Evolutionary conservation across 2,113 vertebrate genomes (phyloP).

Genomic region (Tapirus terrestris): DNA sequence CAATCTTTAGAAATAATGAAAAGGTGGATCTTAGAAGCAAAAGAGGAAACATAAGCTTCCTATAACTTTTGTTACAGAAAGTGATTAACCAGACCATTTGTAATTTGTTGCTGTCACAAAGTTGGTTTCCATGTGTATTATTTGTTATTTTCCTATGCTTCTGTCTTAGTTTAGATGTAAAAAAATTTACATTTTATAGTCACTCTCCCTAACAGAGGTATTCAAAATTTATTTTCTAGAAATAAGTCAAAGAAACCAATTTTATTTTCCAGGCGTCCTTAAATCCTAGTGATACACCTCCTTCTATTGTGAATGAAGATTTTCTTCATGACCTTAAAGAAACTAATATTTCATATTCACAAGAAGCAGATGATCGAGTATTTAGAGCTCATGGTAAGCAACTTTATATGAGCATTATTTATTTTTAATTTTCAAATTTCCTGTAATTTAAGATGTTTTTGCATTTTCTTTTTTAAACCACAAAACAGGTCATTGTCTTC

Average conservation of each 20-base stretch:
- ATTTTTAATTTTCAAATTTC: conserved; percentile 35
- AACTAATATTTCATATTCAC: conserved; percentile 92
- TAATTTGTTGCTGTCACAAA: conserved; percentile 31
- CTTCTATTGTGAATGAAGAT: conserved; percentile 92
- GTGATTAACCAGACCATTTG: background rate
- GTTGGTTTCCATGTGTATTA: conserved; percentile 16
- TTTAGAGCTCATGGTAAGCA: conserved; percentile 96
- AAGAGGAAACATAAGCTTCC: background rate
- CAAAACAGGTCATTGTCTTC: conserved; percentile 96
- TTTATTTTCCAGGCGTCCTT: conserved; percentile 89
- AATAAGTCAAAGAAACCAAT: conserved; percentile 55
- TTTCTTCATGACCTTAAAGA: conserved; percentile 94
- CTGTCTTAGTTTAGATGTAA: background rate
- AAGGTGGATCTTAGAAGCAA: background rate
- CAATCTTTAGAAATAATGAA: conserved; percentile 19
- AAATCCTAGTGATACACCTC: conserved; percentile 90
- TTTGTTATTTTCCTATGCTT: conserved; percentile 42
- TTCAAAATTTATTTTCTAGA: conserved; percentile 49
- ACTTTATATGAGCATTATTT: background rate
- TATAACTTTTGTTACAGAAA: background rate
- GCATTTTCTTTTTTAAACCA: conserved; percentile 70
- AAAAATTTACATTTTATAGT: background rate
- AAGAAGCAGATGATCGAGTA: conserved; percentile 95
- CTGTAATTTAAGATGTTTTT: conserved; percentile 69
- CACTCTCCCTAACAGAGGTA: background rate